phyloP scores from a whole-genome alignment of 2,888 invertebrate genomes.

The Cremastobaeus sp. region DNA sequence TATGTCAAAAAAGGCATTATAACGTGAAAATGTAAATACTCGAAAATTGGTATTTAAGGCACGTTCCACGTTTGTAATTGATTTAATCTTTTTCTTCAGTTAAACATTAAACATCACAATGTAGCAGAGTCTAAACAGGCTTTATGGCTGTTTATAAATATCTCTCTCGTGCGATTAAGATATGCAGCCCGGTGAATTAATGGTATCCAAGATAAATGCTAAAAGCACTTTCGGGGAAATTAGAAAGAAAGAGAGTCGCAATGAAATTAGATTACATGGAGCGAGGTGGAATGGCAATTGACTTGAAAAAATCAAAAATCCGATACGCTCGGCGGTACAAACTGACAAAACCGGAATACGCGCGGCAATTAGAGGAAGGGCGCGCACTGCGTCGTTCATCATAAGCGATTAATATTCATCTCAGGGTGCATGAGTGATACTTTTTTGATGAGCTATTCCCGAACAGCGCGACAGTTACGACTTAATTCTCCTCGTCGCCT shows the following conservation, averaged over 20 bases:
- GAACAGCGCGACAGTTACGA: constrained; percentile 55
- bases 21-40: constrained; percentile 25
- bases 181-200: constrained; percentile 66
- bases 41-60: constrained; percentile 33
- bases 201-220: constrained; percentile 70
- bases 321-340: not conserved
- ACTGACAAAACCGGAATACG: constrained; percentile 17
- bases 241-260: constrained; percentile 61
- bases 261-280: constrained; percentile 50
- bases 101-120: constrained; percentile 55
- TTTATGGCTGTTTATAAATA: constrained; percentile 64
- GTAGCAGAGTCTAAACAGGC: constrained; percentile 56
- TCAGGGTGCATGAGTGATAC: constrained; percentile 55
- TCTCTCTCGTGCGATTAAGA: constrained; percentile 59
- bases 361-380: constrained; percentile 18
- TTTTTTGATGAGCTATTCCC: constrained; percentile 53
- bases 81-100: constrained; percentile 50
- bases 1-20: constrained; percentile 8
- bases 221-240: constrained; percentile 71
- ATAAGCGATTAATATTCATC: constrained; percentile 62
- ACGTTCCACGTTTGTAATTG: constrained; percentile 43
- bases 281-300: constrained; percentile 34
- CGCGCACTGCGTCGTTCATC: constrained; percentile 44
- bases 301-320: constrained; percentile 29
- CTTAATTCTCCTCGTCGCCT: constrained; percentile 57